Percentiles rank a stretch among this genome's conserved stretches.
These are phyloP conservation scores for zebrafish (Danio rerio) DNA, from an alignment of 2,113 vertebrate genomes.

Conservation along the genomic window GRCz12tu NC_133178.1:6387001-6387500, in stretches of 20 bases:
- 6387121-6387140: not conserved
- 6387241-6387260: not conserved
- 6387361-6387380: no score
- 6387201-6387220: not conserved
- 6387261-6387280: not conserved
- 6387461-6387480: no score
- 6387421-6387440: no score
- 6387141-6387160: not conserved
- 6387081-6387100: not conserved
- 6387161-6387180: not conserved
- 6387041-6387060: not conserved
- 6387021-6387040: not conserved
- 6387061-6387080: not conserved
- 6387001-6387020: not conserved
- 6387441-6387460: no score
- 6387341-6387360: no score
- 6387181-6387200: not conserved
- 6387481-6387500: no score
- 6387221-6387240: not conserved
- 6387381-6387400: no score
- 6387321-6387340: no score
- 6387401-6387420: no score
- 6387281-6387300: not conserved
- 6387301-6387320: not conserved
- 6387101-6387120: not conserved